Base-by-base conservation (phyloP, 2,113 vertebrate species). In the Calidris pugnax region DNA sequence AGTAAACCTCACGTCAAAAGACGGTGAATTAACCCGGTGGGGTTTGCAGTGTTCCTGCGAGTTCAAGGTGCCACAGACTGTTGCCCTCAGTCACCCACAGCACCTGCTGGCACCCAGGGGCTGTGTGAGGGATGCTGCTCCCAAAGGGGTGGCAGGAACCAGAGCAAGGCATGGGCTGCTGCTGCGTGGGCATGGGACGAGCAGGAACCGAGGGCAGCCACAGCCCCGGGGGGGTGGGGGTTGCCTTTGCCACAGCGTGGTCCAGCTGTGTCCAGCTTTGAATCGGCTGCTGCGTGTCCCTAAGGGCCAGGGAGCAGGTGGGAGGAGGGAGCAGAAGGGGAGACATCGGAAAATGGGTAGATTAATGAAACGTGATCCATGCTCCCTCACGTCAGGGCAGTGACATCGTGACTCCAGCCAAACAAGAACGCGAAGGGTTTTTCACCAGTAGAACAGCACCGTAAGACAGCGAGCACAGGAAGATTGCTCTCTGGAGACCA, bases 201-300 rank as follows among this genome's bases (percentile, higher is more conserved):
- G 39, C 0, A 0, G 68, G 59, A 68, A 33, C 32, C 0, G 0
- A 77, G 35, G 64, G 77, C 77, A 66, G 76, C 9, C 1, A 2
- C 35, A 24, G 16, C 4, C 56, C 16, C 6, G 53, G 8, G 27
- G 3, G 9, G 51, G 19, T 57, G 16, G 15, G 51, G 28, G 14
- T 47, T 85, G 53, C 26, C 62, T 83, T 75, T 90, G 45, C 50
- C 39, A 23, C 14, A 15, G 21, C 0, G 0, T 2, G 5, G 35
- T 39, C 33, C 63, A 21, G 33, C 35, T 48, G 14, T 53, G 45
- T n/a, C 32, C n/a, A 20, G 17, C 47, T 74, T 78, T 78, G 47
- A 67, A 47, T 59, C 7, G 0, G n/a, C 55, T 74, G 64, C 56
- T 87, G 72, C 41, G 59, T 37, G n/a, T 59, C 51, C 69, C n/a